Evolutionary conservation across 1,140 invertebrate genomes (phyloP).

Genomic region (Thereuonema tuberculata): DNA sequence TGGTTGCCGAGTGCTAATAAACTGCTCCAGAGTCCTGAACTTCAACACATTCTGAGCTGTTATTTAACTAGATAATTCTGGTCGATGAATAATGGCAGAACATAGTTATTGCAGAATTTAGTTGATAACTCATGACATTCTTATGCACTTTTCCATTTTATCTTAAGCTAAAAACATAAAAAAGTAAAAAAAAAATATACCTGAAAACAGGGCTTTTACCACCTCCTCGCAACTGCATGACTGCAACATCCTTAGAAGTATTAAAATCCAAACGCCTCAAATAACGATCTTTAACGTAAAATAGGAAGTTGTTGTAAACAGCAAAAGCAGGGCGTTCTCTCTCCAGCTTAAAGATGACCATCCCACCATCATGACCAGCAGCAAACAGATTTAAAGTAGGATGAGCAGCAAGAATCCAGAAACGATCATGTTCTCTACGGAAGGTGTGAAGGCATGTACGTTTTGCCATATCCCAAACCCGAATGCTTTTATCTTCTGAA

Average conservation of each 20-base stretch:
- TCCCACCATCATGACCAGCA: conserved; percentile 90
- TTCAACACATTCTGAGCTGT: too few relatives aligned
- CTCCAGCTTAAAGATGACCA: conserved; percentile 75
- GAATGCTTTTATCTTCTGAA: conserved; percentile 94
- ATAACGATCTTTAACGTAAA: conserved; percentile 89
- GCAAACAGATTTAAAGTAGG: conserved; percentile 70
- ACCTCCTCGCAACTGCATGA: conserved; percentile 82
- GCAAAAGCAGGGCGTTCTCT: conserved; percentile 91
- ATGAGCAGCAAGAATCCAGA: conserved; percentile 91
- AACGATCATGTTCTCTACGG: conserved; percentile 85
- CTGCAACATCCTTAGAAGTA: conserved; percentile 76
- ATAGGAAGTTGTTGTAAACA: conserved; percentile 82
- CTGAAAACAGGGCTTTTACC: conserved; percentile 53
- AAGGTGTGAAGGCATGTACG: conserved; percentile 92
- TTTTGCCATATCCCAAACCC: conserved; percentile 98
- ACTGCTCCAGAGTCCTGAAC: too few relatives aligned
- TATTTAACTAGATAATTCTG: too few relatives aligned
- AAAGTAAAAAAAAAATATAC: too few relatives aligned
- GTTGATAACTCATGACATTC: too few relatives aligned
- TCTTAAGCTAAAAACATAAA: too few relatives aligned
- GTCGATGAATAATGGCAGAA: too few relatives aligned
- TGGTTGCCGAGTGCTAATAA: too few relatives aligned
- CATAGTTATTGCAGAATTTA: too few relatives aligned
- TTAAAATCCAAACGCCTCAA: conserved; percentile 85
- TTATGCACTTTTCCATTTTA: too few relatives aligned